These are phyloP conservation scores for Drosophila affinis DNA, from an alignment of 2,888 invertebrate genomes.

Conservation along the genomic window DNA sequence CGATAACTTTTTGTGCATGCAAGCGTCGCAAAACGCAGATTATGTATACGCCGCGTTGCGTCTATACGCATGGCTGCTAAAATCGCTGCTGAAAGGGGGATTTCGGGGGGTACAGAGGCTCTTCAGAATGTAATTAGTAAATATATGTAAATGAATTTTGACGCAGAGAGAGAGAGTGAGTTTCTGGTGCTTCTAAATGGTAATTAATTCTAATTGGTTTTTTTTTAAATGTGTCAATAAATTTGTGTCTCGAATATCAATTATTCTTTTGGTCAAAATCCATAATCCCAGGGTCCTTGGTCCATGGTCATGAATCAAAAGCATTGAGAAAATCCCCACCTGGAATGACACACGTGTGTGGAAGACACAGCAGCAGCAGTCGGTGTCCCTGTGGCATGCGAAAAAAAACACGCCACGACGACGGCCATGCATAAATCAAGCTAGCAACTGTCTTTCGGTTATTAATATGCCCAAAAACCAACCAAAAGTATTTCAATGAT, in stretches of 20 bases:
- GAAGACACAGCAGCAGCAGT: slow-evolving; percentile 9
- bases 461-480: slow-evolving; percentile 58
- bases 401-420: slow-evolving; percentile 11
- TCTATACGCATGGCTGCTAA: slow-evolving; percentile 23
- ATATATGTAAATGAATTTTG: slow-evolving; percentile 35
- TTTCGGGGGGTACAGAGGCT: slow-evolving; percentile 3
- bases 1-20: slow-evolving; percentile 48
- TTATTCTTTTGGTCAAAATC: slow-evolving; percentile 21
- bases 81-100: background rate
- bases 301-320: slow-evolving; percentile 15
- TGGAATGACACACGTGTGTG: slow-evolving; percentile 34
- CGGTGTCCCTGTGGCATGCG: background rate
- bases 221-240: slow-evolving; percentile 10
- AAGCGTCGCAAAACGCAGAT: slow-evolving; percentile 43
- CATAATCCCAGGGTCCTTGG: slow-evolving; percentile 27
- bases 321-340: slow-evolving; percentile 22
- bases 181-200: slow-evolving; percentile 1
- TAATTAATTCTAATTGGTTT: slow-evolving; percentile 31
- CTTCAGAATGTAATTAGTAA: slow-evolving; percentile 40
- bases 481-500: slow-evolving; percentile 58
- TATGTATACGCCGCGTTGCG: slow-evolving; percentile 41
- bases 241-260: slow-evolving; percentile 10
- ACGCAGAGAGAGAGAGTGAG: background rate
- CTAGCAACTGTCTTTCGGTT: slow-evolving; percentile 64
- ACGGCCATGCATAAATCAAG: slow-evolving; percentile 59